These are phyloP conservation scores for Drosophila antonietae DNA, from an alignment of 2,888 invertebrate species.

Conservation along the genomic window DNA sequence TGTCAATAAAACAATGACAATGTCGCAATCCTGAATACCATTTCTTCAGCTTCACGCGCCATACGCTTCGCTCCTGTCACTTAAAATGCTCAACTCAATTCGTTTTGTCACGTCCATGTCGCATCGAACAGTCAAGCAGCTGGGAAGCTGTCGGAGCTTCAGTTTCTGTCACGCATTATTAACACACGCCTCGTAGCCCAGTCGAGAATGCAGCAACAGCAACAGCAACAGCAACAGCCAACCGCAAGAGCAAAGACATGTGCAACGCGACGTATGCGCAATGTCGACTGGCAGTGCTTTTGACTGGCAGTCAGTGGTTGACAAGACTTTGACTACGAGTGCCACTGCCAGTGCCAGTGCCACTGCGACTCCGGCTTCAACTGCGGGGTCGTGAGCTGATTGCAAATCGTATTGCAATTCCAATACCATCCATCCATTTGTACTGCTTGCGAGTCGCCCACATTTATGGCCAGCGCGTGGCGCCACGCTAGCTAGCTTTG, in stretches of 20 bases:
- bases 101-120: slow-evolving; percentile 69
- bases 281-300: slow-evolving; percentile 45
- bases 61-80: slow-evolving; percentile 59
- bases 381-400: slow-evolving; percentile 72
- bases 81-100: slow-evolving; percentile 76
- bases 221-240: slow-evolving; percentile 11
- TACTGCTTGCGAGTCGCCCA: slow-evolving; percentile 21
- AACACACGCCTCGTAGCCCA: slow-evolving; percentile 66
- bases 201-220: slow-evolving; percentile 23
- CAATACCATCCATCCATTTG: slow-evolving; percentile 49
- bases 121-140: slow-evolving; percentile 50
- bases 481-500: slow-evolving; percentile 4
- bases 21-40: slow-evolving; percentile 49
- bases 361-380: slow-evolving; percentile 29
- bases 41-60: slow-evolving; percentile 36
- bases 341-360: slow-evolving; percentile 5
- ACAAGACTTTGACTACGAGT: slow-evolving; percentile 4
- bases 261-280: slow-evolving; percentile 74
- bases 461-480: slow-evolving; percentile 37
- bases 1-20: slow-evolving; percentile 74
- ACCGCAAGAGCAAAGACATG: slow-evolving; percentile 23
- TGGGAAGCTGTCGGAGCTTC: slow-evolving; percentile 55
- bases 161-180: slow-evolving; percentile 78
- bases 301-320: slow-evolving; percentile 11
- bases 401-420: slow-evolving; percentile 69